Base-by-base conservation (phyloP, 2,113 vertebrate genomes). In the Nerophis ophidion region DNA sequence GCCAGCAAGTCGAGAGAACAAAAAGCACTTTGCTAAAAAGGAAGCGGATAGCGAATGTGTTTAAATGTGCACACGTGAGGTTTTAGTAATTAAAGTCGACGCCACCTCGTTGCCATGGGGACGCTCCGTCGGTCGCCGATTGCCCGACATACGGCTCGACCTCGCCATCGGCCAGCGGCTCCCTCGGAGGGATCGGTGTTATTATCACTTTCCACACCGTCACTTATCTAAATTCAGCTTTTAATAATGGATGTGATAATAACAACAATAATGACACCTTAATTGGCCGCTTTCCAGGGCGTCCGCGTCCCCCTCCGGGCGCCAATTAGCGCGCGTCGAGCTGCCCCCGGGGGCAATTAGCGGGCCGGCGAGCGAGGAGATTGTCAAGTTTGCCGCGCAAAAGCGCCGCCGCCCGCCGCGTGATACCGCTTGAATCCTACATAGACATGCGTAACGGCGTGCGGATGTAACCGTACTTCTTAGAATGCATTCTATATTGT, bases 321-420 rank as follows among this genome's bases (percentile, higher is more conserved):
- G 66, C 83, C 79, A 84, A 85, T 85, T 87, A 85, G 65, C 75
- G 65, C 77, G 65, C 79, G 80, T 74, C 76, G 68, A 81, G 70
- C 58, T 3, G 78, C 56, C 83, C 69, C 75, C 0, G 40, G 80
- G 70, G 83, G 83, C 81, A 87, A 84, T 85, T 82, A 86, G 78
- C 26, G 48, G 66, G 73, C 67, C 57, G 26, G 73, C 11, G 57
- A 73, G 71, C 77, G 77, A 74, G 76, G 46, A 35, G 79, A 81
- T 85, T 84, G 81, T 81, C 81, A 81, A 72, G 66, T 82, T 82
- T 80, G 81, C 70, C 74, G 75, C 78, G 77, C 74, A 80, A 69
- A 55, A 77, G 66, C 71, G 60, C 52, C 64, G 57, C 57, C 71
- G 54, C 70, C 80, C 83, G 73, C 80, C 59, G 68, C 74, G 76